phyloP scores from a whole-genome alignment of 2,888 invertebrate genomes.

The Cosmorhoe ocellata region DNA sequence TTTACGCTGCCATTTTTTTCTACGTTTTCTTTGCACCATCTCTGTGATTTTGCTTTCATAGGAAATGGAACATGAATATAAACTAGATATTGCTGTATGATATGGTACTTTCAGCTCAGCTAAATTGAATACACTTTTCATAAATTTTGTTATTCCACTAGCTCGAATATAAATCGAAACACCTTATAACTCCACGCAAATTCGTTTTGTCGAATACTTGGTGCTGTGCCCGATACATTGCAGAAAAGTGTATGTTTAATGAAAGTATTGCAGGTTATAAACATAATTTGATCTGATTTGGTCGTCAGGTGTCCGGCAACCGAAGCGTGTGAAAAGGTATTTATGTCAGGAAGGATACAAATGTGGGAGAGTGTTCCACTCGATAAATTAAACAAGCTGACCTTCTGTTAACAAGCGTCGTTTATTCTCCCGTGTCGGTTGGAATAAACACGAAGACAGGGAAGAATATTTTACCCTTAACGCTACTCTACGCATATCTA shows the following conservation, averaged over 20 bases:
- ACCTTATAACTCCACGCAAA: not conserved
- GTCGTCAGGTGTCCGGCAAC: too few relatives aligned
- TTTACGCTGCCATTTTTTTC: constrained; percentile 47
- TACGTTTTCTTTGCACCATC: constrained; percentile 24
- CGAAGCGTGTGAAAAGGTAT: not conserved
- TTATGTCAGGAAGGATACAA: constrained; percentile 23
- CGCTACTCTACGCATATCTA: not conserved
- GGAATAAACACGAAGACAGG: constrained; percentile 44
- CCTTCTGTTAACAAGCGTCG: constrained; percentile 64
- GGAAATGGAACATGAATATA: constrained; percentile 20
- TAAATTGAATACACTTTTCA: constrained; percentile 15
- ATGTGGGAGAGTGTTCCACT: constrained; percentile 35
- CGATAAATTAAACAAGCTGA: constrained; percentile 65
- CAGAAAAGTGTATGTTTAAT: too few relatives aligned
- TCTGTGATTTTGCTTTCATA: constrained; percentile 25
- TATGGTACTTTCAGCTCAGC: constrained; percentile 3
- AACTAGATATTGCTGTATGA: constrained; percentile 9
- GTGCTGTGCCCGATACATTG: too few relatives aligned
- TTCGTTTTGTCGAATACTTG: too few relatives aligned
- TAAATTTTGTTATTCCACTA: constrained; percentile 14
- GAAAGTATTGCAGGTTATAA: too few relatives aligned
- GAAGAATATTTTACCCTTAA: constrained; percentile 40
- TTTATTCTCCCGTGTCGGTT: constrained; percentile 49
- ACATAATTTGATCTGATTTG: too few relatives aligned
- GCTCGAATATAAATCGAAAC: constrained; percentile 7